Evolutionary conservation across 2,113 vertebrate species (phyloP).

Genomic region (Halichoerus grypus): DNA sequence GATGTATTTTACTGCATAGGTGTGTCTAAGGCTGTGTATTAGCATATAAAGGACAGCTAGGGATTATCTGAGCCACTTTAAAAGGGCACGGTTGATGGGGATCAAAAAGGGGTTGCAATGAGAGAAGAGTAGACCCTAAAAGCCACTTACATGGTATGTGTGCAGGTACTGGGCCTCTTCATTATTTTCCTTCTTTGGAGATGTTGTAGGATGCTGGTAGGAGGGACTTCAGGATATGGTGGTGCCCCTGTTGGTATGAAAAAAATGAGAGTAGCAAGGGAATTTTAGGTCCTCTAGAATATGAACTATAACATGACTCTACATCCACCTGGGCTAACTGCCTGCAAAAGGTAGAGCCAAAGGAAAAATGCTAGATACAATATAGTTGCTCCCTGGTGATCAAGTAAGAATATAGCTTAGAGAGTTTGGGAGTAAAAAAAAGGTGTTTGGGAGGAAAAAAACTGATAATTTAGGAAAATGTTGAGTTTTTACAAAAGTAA

Average conservation of each 20-base stretch:
- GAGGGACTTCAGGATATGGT: constrained; percentile 93
- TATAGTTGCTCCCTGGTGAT: not conserved
- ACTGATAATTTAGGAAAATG: not conserved
- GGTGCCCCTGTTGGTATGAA: constrained; percentile 90
- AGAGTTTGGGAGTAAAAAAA: not conserved
- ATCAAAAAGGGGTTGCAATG: constrained; percentile 9
- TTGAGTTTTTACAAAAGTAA: constrained; percentile 17
- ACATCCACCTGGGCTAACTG: not conserved
- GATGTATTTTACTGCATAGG: not conserved
- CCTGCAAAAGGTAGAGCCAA: not conserved
- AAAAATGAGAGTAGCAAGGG: constrained; percentile 21
- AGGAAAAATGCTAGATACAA: not conserved
- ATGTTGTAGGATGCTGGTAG: constrained; percentile 92
- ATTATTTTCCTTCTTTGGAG: constrained; percentile 93
- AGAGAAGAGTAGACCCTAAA: not conserved
- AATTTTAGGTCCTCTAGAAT: not conserved
- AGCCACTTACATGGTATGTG: constrained; percentile 90
- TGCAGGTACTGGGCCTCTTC: constrained; percentile 92
- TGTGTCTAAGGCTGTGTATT: not conserved
- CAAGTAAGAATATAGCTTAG: not conserved
- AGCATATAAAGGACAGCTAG: not conserved
- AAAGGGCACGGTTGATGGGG: not conserved
- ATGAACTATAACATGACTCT: not conserved
- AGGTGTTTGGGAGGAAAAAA: not conserved
- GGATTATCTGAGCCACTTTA: not conserved